Conservation (phyloP, 2,113 vertebrate genomes). For the Delphinus delphis region DNA sequence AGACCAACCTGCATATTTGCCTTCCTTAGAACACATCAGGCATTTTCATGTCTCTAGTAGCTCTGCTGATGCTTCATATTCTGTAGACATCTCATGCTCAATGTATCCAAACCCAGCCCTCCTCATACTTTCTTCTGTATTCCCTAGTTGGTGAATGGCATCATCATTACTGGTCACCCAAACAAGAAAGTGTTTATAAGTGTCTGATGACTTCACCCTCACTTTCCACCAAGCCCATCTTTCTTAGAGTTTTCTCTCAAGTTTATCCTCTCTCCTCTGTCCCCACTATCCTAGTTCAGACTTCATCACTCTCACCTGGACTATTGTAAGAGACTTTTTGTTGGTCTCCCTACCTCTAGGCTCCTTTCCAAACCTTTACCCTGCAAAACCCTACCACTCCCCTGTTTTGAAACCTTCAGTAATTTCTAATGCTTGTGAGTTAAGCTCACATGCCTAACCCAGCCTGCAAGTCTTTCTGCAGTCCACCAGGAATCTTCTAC, state of each 20-base stretch:
- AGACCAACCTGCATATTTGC: conserved; percentile 1
- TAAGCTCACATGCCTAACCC: not conserved
- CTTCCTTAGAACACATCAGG: not conserved
- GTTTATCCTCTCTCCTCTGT: not conserved
- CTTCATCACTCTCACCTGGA: not conserved
- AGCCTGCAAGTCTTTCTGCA: not conserved
- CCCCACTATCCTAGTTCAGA: not conserved
- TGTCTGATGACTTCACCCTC: not conserved
- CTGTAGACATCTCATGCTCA: not conserved
- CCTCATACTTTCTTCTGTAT: not conserved
- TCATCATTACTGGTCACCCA: not conserved
- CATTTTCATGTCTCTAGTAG: conserved; percentile 2
- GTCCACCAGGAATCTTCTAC: not conserved
- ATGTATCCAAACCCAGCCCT: not conserved
- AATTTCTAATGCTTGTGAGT: not conserved
- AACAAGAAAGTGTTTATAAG: not conserved
- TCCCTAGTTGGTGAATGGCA: not conserved
- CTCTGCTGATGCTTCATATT: conserved; percentile 26
- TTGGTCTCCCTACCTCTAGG: not conserved
- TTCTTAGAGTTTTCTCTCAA: conserved; percentile 10
- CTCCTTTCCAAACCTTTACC: not conserved
- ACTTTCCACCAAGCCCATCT: conserved; percentile 7
- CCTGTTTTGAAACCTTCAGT: conserved; percentile 10
- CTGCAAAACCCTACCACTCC: not conserved
- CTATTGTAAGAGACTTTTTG: not conserved